Percentiles rank a stretch among this genome's conserved stretches.
phyloP scores from a whole-genome alignment of 2,797 vertebrate genomes.

The Sebastes taczanowskii region DNA sequence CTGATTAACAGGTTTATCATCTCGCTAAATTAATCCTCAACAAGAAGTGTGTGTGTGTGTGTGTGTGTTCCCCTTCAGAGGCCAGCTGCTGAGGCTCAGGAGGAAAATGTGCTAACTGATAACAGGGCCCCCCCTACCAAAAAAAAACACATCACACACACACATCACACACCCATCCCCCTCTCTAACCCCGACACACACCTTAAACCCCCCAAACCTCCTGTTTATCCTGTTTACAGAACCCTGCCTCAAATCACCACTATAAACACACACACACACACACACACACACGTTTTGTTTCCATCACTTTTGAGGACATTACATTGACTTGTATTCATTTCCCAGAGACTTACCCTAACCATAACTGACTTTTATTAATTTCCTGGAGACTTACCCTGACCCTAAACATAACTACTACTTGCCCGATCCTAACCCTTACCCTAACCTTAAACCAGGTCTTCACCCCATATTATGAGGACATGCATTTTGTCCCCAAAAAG shows the following conservation, averaged over 20 bases:
- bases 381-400: no score
- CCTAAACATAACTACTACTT: no score
- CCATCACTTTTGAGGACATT: neutral
- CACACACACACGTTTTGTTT: neutral
- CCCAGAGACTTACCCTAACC: no score
- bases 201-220: constrained; percentile 30
- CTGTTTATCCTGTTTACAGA: constrained; percentile 57
- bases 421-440: no score
- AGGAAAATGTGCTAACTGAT: constrained; percentile 65
- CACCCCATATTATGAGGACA: no score
- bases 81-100: constrained; percentile 61
- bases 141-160: constrained; percentile 35
- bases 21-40: neutral
- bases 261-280: constrained; percentile 7
- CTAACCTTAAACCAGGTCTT: no score
- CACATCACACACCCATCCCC: constrained; percentile 30
- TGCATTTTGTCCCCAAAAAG: no score
- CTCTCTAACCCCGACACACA: constrained; percentile 23
- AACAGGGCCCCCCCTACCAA: constrained; percentile 35
- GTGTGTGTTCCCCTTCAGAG: constrained; percentile 24
- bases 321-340: no score
- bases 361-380: no score
- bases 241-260: constrained; percentile 12
- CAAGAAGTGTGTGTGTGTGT: neutral
- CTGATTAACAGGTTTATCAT: constrained; percentile 23